A percentile compares a stretch with the other conserved stretches of the same genome.
Conservation (phyloP, 2,797 vertebrate species). For the Sebastes kiyomatsui region DNA sequence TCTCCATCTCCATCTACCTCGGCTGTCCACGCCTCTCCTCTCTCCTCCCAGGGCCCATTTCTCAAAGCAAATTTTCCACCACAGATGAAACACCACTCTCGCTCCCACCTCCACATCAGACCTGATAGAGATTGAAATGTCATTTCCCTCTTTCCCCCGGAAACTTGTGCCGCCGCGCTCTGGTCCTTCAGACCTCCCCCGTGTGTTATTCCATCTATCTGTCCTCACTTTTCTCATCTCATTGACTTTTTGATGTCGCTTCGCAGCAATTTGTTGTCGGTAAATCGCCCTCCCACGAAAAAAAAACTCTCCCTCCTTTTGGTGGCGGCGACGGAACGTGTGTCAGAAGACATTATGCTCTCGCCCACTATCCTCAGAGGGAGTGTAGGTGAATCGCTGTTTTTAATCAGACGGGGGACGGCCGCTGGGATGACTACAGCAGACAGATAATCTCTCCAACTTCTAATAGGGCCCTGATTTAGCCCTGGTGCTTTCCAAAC, state of each 20-base stretch:
- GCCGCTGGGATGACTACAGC: conserved; percentile 24
- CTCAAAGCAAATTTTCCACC: conserved; percentile 39
- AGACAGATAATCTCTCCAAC: conserved; percentile 25
- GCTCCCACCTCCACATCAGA: conserved; percentile 34
- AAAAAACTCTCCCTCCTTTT: background rate
- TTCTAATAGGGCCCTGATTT: conserved; percentile 8
- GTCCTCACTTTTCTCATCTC: conserved; percentile 58
- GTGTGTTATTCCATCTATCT: conserved; percentile 43
- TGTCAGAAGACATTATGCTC: conserved; percentile 49
- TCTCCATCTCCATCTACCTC: conserved; percentile 69
- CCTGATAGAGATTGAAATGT: conserved; percentile 68
- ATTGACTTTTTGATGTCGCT: conserved; percentile 52
- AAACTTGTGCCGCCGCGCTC: background rate
- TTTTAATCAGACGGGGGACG: conserved; percentile 45
- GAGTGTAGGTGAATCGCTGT: conserved; percentile 21
- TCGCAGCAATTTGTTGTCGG: conserved; percentile 44
- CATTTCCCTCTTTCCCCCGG: conserved; percentile 39
- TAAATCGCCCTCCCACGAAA: conserved; percentile 29
- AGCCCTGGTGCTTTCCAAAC: conserved; percentile 17
- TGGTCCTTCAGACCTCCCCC: conserved; percentile 32
- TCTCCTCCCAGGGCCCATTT: conserved; percentile 25
- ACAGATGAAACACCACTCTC: conserved; percentile 17
- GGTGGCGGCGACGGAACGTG: background rate
- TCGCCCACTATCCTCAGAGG: conserved; percentile 38
- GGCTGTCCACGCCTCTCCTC: conserved; percentile 34